phyloP scores from a whole-genome alignment of 1,140 invertebrate species.

The Hormaphis cornu region DNA sequence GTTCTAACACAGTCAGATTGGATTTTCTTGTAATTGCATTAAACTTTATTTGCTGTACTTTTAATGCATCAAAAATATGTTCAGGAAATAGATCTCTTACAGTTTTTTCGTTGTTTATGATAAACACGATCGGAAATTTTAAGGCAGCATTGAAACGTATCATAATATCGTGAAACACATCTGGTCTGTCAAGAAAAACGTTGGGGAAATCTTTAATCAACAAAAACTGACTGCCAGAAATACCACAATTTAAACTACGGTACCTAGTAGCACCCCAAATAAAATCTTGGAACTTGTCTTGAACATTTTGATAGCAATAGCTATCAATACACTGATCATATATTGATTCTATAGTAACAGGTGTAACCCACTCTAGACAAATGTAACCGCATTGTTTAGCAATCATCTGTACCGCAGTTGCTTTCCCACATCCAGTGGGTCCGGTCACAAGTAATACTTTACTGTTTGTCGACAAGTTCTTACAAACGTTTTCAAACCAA shows the following conservation, averaged over 20 bases:
- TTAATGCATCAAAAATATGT: slow-evolving; percentile 49
- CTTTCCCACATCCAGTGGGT: slow-evolving; percentile 63
- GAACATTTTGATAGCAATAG: slow-evolving; percentile 45
- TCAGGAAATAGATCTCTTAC: slow-evolving; percentile 54
- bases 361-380: slow-evolving; percentile 62
- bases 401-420: slow-evolving; percentile 50
- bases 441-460: slow-evolving; percentile 55
- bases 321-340: slow-evolving; percentile 41
- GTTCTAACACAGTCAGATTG: slow-evolving; percentile 56
- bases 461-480: neutral
- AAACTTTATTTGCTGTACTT: slow-evolving; percentile 57
- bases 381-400: slow-evolving; percentile 50
- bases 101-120: slow-evolving; percentile 55
- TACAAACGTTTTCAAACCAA: slow-evolving; percentile 44
- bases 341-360: slow-evolving; percentile 47
- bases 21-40: slow-evolving; percentile 54
- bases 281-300: slow-evolving; percentile 57
- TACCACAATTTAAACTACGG: slow-evolving; percentile 49
- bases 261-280: slow-evolving; percentile 58
- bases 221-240: slow-evolving; percentile 47
- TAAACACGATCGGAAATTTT: slow-evolving; percentile 59
- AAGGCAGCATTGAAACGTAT: slow-evolving; percentile 53
- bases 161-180: slow-evolving; percentile 52
- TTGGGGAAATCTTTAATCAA: slow-evolving; percentile 70
- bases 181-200: slow-evolving; percentile 50